Conservation (phyloP, 53 echinoderm and acorn worm genomes). For the Patiria pectinifera region DNA sequence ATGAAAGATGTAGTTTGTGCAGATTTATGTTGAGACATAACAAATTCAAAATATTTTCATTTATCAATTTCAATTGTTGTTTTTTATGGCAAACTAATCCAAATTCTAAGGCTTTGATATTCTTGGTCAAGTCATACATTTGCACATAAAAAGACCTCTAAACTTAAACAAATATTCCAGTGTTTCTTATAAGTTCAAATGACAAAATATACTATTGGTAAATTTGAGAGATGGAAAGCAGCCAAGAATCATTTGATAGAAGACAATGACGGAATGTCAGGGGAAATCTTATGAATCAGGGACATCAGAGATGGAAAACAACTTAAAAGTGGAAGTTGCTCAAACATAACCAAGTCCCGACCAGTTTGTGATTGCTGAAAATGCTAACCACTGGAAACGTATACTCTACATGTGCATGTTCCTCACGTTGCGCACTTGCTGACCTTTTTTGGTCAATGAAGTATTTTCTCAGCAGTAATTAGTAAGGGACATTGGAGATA, state of each 20-base stretch:
- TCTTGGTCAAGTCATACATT: neutral
- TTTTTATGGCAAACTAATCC: neutral
- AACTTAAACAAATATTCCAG: neutral
- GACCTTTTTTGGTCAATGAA: neutral
- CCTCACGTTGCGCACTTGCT: neutral
- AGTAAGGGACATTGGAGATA: neutral
- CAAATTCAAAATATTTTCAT: neutral
- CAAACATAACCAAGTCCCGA: no score
- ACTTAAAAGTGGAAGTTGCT: no score
- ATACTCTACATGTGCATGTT: no score
- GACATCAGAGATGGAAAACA: no score
- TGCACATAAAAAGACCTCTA: conserved; percentile 7
- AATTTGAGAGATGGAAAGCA: no score
- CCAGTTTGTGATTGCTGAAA: no score
- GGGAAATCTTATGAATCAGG: no score
- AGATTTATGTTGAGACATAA: neutral
- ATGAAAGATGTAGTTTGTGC: neutral
- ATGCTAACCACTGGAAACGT: no score
- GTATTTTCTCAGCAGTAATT: neutral
- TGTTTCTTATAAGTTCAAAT: neutral
- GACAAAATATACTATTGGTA: no score
- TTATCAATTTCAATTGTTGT: neutral
- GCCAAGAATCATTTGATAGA: no score
- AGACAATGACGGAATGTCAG: no score
- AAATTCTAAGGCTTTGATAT: neutral